Evolutionary conservation across 2,113 vertebrate genomes (phyloP), one percentile per base, ranked within the genome.

Genomic region (Hippopotamus amphibius): DNA sequence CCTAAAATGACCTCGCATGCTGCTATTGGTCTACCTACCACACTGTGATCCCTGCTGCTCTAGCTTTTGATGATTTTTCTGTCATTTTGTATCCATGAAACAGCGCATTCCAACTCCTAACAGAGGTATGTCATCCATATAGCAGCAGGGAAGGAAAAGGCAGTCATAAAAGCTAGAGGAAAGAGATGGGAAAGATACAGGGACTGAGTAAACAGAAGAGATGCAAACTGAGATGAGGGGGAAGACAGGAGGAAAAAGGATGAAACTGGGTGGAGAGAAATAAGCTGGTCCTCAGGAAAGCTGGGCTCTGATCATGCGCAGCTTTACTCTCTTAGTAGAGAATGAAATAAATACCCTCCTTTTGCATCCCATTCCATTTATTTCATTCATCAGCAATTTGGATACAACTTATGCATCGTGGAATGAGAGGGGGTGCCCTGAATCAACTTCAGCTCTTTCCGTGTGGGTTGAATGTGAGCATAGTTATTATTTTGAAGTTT

Each of bases 401-500:
- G 65, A 90, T 65, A 59, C 24, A 82, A 50, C 80, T 69, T 22
- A 48, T 19, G 22, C 41, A 28, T 22, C 0, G 1, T 79, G 61
- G 13, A 50, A 57, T 26, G 19, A 77, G 50, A 81, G 22, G 16
- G 8, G 33, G 4, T 22, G 3, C 46, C 19, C 19, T 55, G 22
- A 46, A 46, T 61, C 24, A 87, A 85, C 30, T 19, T 79, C 30
- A 26, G 5, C 10, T 93, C 53, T 92, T 89, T 12, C 9, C 15
- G 19, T 30, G 26, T 81, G 59, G 7, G 6, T 30, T 13, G 12
- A 43, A 85, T 24, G 0, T 77, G 71, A 74, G 26, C 15, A 3
- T 19, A 11, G 41, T 37, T 96, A 9, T 63, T 92, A 59, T 43
- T 81, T 80, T 85, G 43, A 95, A 50, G 71, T 86, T 96, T 89